These are phyloP conservation scores for Stomatorhinus ivindoensis DNA, from an alignment of 2,113 vertebrate genomes.

Conservation along the genomic window DNA sequence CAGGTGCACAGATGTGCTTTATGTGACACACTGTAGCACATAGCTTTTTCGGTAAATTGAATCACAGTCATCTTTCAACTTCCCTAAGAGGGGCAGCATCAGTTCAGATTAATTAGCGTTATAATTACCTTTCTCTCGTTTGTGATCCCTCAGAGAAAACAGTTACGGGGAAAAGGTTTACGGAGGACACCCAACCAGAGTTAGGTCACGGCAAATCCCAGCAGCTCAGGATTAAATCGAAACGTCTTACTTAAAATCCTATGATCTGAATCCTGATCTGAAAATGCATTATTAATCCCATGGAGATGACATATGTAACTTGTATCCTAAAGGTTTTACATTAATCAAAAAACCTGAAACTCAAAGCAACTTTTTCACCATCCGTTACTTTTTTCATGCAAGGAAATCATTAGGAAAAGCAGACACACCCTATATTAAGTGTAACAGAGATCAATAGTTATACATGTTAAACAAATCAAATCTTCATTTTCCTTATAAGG, in stretches of 20 bases:
- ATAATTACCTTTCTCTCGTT: background rate
- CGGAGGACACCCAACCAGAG: background rate
- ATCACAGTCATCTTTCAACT: background rate
- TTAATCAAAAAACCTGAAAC: background rate
- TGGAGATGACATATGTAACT: background rate
- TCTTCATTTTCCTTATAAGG: background rate
- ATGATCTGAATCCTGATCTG: slow-evolving; percentile 7
- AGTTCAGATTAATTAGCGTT: background rate
- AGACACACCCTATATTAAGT: background rate
- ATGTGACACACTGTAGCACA: background rate
- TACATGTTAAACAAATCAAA: background rate
- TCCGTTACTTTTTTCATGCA: background rate
- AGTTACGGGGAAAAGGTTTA: no score
- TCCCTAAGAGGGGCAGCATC: background rate
- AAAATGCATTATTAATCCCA: background rate
- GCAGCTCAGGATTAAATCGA: slow-evolving; percentile 9
- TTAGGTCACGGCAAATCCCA: slow-evolving; percentile 6
- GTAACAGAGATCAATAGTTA: background rate
- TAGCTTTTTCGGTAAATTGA: background rate
- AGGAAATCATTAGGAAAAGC: background rate
- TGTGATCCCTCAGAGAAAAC: background rate
- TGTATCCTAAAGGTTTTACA: background rate
- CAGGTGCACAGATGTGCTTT: background rate
- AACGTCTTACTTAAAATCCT: slow-evolving; percentile 4
- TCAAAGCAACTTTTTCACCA: background rate